Evolutionary conservation across 2,797 vertebrate genomes (phyloP), one percentile per base, ranked within the genome.

Genomic region (Pristis pectinata): DNA sequence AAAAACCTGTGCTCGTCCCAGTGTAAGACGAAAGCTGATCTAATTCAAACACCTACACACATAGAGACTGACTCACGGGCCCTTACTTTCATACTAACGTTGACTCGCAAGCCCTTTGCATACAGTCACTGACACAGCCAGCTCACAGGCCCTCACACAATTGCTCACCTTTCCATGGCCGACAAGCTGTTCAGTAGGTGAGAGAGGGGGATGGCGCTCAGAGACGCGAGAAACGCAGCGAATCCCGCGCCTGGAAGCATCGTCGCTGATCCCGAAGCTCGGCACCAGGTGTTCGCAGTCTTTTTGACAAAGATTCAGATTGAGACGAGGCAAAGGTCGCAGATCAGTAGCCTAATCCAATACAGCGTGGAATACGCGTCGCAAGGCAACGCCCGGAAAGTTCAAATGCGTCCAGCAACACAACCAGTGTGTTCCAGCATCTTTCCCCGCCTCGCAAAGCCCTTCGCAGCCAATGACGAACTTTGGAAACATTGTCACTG

Each of bases 101-200:
- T 0, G 2, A 34, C 77, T 11, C 44, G 11, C 49, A 56, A 4
- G 53, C n/a, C 3, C 0, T 8, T 53, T 37, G 5, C 44, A 77
- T 22, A 94, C 15, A 27, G 34, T 22, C 64, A 70, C 59, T 34
- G 34, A 10, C 64, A 94, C 17, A 8, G 49, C 3, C 19, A 24
- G 24, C 10, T 15, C 49, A 30, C 49, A 56, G 44, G 8, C 44
- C 5, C 56, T n/a, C 82, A 34, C 27, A 17, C 5, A 22, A n/a
- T 49, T 80, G 98, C 98, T 98, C 97, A 98, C 98, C 98, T 97
- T 95, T 98, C 98, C 95, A 98, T 95, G 93, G 95, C 95, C 0
- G 97, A 96, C 13, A 95, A 94, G 13, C 95, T 95, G 95, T 97
- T 98, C 97, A 98, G 96, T 92, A 95, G 95, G 53, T 98, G 98